A percentile compares a stretch with the other conserved stretches of the same genome.
Conservation (phyloP, 1,140 invertebrate species). For the Nebria ingens region DNA sequence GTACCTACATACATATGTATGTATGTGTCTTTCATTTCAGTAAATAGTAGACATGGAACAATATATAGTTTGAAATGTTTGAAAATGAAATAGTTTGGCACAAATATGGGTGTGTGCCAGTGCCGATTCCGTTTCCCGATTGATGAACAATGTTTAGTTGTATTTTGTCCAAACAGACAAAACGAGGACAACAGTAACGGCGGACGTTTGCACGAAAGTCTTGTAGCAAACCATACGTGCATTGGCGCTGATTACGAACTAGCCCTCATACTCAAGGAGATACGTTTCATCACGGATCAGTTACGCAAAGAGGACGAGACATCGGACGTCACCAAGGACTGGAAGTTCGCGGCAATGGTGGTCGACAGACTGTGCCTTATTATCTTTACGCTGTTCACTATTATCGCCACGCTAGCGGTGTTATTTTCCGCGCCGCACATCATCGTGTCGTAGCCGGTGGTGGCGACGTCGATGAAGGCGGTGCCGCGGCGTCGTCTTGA, state of each 20-base stretch:
- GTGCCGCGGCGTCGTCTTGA: not conserved
- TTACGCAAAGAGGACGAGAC: slow-evolving; percentile 85
- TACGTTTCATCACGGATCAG: slow-evolving; percentile 86
- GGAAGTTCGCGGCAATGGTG: slow-evolving; percentile 99
- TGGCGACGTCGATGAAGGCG: not conserved
- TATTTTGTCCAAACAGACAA: slow-evolving; percentile 27
- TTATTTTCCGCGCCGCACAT: slow-evolving; percentile 90
- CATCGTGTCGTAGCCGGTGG: slow-evolving; percentile 66
- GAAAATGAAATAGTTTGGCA: too few species aligned
- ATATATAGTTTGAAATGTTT: too few species aligned
- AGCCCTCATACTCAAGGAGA: slow-evolving; percentile 77
- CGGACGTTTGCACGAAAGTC: slow-evolving; percentile 27
- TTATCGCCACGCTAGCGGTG: slow-evolving; percentile 90
- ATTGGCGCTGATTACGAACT: slow-evolving; percentile 50
- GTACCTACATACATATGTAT: too few species aligned
- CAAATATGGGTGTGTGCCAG: too few species aligned
- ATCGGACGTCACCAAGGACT: slow-evolving; percentile 88
- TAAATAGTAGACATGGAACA: too few species aligned
- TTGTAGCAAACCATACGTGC: slow-evolving; percentile 27
- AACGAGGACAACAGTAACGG: slow-evolving; percentile 31
- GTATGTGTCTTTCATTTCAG: too few species aligned
- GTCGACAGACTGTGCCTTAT: slow-evolving; percentile 96
- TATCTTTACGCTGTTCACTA: slow-evolving; percentile 91
- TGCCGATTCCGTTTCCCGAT: too few species aligned
- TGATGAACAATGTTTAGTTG: too few species aligned